Conservation (phyloP, 2,113 vertebrate species). For the Istiophorus platypterus region DNA sequence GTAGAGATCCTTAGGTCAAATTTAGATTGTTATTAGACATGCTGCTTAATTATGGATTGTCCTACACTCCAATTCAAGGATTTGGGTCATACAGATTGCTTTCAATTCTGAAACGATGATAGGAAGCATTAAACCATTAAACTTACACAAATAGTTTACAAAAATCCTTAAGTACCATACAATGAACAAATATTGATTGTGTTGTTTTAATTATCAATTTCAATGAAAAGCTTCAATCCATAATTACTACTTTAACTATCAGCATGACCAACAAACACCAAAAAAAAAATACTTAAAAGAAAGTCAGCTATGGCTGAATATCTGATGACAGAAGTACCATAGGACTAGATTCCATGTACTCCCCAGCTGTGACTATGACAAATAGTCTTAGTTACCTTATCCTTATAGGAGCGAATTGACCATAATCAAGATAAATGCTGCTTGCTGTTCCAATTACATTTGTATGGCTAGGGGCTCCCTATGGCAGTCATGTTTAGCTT, state of each 20-base stretch:
- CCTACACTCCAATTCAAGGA: neutral
- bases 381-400: constrained; percentile 77
- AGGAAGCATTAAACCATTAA: neutral
- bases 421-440: constrained; percentile 83
- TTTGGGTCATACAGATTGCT: no score
- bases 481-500: constrained; percentile 68
- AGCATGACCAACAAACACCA: neutral
- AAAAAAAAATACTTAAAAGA: constrained; percentile 29
- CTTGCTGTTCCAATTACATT: constrained; percentile 75
- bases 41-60: neutral
- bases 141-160: neutral
- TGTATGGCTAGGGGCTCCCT: constrained; percentile 54
- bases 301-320: constrained; percentile 28
- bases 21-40: neutral
- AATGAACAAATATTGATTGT: neutral
- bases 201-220: neutral
- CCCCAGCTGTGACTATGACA: constrained; percentile 77
- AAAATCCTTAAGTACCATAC: neutral
- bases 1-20: constrained; percentile 10
- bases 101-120: neutral
- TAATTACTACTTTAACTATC: neutral
- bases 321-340: constrained; percentile 58
- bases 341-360: constrained; percentile 61
- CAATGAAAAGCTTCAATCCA: neutral
- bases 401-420: constrained; percentile 80